These are phyloP conservation scores for Xylophagus ater DNA, from an alignment of 2,888 invertebrate genomes.

Conservation along the genomic window DNA sequence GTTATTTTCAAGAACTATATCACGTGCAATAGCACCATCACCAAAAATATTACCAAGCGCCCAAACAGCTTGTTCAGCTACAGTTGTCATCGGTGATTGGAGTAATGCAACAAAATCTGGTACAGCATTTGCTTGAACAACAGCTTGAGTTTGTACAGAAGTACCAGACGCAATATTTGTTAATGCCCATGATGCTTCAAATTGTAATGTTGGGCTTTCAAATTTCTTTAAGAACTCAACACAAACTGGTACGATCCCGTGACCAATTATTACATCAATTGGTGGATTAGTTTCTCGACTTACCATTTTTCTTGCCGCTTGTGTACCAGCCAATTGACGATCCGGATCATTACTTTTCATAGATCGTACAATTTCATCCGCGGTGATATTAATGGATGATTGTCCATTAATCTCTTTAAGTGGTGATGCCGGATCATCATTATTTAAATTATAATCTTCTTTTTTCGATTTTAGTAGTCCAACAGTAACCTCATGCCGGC, in stretches of 20 bases:
- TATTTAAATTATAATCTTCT: too few relatives aligned
- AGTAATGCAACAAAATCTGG: conserved; percentile 67
- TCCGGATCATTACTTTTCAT: too few relatives aligned
- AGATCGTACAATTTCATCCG: too few relatives aligned
- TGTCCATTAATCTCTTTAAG: too few relatives aligned
- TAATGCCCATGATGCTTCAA: conserved; percentile 94
- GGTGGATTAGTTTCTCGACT: too few relatives aligned
- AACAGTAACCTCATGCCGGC: too few relatives aligned
- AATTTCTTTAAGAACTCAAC: conserved; percentile 60
- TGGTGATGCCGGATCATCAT: too few relatives aligned
- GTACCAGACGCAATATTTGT: conserved; percentile 96
- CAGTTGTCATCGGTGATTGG: conserved; percentile 51
- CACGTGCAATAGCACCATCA: conserved; percentile 64
- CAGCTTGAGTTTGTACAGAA: conserved; percentile 76
- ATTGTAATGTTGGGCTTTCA: conserved; percentile 67
- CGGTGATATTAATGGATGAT: too few relatives aligned
- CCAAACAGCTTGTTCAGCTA: conserved; percentile 84
- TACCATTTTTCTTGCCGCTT: too few relatives aligned
- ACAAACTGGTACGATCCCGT: conserved; percentile 73
- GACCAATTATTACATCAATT: conserved; percentile 70
- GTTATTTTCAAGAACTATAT: conserved; percentile 61
- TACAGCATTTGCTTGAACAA: conserved; percentile 73
- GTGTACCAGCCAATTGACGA: too few relatives aligned
- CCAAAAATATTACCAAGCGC: conserved; percentile 89
- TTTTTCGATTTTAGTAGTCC: too few relatives aligned